These are phyloP conservation scores for Rousettus madagascariensis DNA, from an alignment of 2,797 vertebrate genomes.

Conservation along the genomic window DNA sequence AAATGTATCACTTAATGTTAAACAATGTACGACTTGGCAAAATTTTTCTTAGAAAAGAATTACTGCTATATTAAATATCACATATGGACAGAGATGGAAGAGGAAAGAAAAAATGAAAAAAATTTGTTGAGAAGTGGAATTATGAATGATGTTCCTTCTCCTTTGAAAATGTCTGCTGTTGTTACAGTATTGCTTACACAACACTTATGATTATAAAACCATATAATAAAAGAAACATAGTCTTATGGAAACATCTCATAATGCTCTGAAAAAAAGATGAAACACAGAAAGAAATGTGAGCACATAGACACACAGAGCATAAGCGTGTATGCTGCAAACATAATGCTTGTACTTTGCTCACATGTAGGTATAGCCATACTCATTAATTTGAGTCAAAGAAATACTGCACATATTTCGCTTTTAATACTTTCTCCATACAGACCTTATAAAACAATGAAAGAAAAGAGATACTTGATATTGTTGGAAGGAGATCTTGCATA, in stretches of 20 bases:
- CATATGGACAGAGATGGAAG: neutral
- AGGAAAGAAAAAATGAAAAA: neutral
- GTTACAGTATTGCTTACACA: neutral
- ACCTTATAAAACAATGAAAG: neutral
- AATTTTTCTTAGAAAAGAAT: neutral
- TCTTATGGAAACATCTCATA: neutral
- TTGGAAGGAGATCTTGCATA: neutral
- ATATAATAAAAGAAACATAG: neutral
- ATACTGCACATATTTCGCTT: neutral
- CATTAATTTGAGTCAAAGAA: neutral
- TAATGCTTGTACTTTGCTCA: neutral
- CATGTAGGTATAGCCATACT: neutral
- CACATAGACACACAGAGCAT: neutral
- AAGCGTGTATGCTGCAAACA: fast-evolving
- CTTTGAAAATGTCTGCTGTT: neutral
- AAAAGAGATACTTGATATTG: neutral
- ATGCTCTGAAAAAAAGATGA: neutral
- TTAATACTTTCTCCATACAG: neutral
- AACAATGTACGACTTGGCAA: neutral
- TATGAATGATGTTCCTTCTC: neutral
- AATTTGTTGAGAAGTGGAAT: neutral
- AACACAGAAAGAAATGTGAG: neutral
- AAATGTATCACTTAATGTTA: neutral
- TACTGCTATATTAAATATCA: neutral
- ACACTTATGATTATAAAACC: neutral